Percentiles rank a stretch among this genome's conserved stretches.
Evolutionary conservation across 2,888 invertebrate genomes (phyloP).

Genomic region (Spisula subtruncata): DNA sequence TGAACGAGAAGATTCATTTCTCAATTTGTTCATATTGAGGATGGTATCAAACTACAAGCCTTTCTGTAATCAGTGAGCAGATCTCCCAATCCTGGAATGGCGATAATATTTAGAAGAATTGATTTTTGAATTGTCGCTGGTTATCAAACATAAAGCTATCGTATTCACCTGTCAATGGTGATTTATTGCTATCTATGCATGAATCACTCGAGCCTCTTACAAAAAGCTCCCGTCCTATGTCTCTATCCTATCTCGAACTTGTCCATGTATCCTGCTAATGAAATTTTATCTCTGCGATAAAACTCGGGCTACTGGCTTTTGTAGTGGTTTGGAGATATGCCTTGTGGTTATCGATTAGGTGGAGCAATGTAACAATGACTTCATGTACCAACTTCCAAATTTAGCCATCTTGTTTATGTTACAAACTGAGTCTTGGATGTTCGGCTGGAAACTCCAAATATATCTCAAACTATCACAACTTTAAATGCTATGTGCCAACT

Average conservation of each 20-base stretch:
- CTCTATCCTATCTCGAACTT: conserved; percentile 47
- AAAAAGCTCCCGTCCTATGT: conserved; percentile 51
- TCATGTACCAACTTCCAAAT: conserved; percentile 18
- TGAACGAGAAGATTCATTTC: conserved; percentile 1
- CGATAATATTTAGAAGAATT: conserved; percentile 39
- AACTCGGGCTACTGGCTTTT: conserved; percentile 45
- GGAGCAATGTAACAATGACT: conserved; percentile 47
- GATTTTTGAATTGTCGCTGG: conserved; percentile 42
- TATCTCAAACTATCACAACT: neutral
- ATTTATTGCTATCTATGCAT: conserved; percentile 53
- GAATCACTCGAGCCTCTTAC: conserved; percentile 2
- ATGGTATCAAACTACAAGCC: neutral
- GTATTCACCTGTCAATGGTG: conserved; percentile 56
- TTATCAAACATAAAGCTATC: conserved; percentile 46
- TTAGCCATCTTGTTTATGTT: conserved; percentile 3
- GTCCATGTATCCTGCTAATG: conserved; percentile 58
- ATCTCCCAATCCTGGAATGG: neutral
- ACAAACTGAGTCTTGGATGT: too few relatives aligned
- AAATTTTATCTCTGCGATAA: conserved; percentile 69
- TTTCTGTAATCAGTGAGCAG: neutral
- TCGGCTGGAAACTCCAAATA: neutral
- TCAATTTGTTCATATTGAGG: neutral
- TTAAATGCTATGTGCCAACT: too few relatives aligned
- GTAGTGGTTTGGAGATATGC: conserved; percentile 53
- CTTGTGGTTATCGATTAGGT: conserved; percentile 59